These are phyloP conservation scores for Dorcus hopei DNA, from an alignment of 2,888 invertebrate species.

Conservation along the genomic window DNA sequence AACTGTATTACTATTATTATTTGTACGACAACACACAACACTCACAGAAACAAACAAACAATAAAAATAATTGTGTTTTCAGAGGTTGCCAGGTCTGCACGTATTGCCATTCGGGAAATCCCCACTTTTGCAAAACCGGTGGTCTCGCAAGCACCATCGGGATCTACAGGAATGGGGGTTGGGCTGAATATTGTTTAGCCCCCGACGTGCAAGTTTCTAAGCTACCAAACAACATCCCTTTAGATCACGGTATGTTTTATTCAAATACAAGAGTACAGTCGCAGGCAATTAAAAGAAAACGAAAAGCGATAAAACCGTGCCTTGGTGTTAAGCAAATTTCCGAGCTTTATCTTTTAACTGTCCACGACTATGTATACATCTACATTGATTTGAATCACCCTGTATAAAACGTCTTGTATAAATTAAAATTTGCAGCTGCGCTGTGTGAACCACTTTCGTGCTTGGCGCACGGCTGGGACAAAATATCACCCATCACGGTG, in stretches of 20 bases:
- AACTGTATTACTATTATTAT: too few relatives aligned
- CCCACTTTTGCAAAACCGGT: slow-evolving; percentile 61
- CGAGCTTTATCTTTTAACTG: background rate
- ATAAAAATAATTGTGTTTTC: slow-evolving; percentile 14
- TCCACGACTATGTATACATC: too few relatives aligned
- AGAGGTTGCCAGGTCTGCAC: slow-evolving; percentile 62
- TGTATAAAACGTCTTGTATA: too few relatives aligned
- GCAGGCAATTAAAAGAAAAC: background rate
- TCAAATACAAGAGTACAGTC: background rate
- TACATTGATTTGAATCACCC: too few relatives aligned
- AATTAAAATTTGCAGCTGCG: slow-evolving; percentile 51
- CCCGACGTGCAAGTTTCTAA: slow-evolving; percentile 61
- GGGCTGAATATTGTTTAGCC: slow-evolving; percentile 63
- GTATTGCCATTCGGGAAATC: slow-evolving; percentile 60
- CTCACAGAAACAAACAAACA: too few relatives aligned
- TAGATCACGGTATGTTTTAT: slow-evolving; percentile 55
- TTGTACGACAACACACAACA: too few relatives aligned
- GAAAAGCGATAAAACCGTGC: too few relatives aligned
- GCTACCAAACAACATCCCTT: slow-evolving; percentile 56
- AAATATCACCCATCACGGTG: slow-evolving; percentile 58
- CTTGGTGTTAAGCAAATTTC: too few relatives aligned
- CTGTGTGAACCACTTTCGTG: slow-evolving; percentile 70
- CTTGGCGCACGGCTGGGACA: slow-evolving; percentile 66
- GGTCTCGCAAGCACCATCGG: slow-evolving; percentile 65
- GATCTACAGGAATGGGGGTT: slow-evolving; percentile 65